Evolutionary conservation across 2,888 invertebrate genomes (phyloP), one percentile per base, ranked within the genome.

Genomic region (Drosophila stalkeri): DNA sequence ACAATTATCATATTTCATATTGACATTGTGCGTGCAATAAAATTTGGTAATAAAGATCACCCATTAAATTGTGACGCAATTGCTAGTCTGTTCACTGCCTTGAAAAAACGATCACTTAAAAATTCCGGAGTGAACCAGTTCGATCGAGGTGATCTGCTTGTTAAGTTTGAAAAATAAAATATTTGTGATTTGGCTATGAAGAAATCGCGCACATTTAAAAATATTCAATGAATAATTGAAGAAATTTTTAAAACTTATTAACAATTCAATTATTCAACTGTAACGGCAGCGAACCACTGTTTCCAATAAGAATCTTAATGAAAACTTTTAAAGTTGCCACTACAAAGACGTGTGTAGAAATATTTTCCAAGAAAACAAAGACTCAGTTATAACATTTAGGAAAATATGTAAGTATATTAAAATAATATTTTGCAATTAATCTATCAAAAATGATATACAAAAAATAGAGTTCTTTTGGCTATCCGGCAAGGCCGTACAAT

Each of bases 91-190:
- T n/a, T 20, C 33, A 37, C 18, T 49, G 11, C 14, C 4, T 12
- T 49, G 8, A 6, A 11, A 11, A 27, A 60, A 47, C 2, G 9
- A 11, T 61, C 60, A 39, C 39, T 31, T 7, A 9, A 16, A 23
- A n/a, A 47, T 1, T 44, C 37, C 23, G n/a, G 18, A 23, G 3
- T 39, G 60, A 61, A 39, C 60, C 16, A 49, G 60, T 61, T 61
- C 60, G 12, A 31, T 20, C 49, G 7, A 18, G 47, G 6, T 16
- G 46, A 23, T 46, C 37, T 37, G 14, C 18, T 41, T 14, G 31
- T 31, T 0, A 18, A 7, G 14, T 20, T 33, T 12, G 12, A 12
- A 6, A 41, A 39, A 12, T 27, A 39, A 41, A 41, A 31, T 41
- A 0, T 31, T 31, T 31, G 12, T 3, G 8, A 18, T 12, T 2